Base-by-base conservation (phyloP, 2,113 vertebrate genomes). In the Glaucidium brasilianum region DNA sequence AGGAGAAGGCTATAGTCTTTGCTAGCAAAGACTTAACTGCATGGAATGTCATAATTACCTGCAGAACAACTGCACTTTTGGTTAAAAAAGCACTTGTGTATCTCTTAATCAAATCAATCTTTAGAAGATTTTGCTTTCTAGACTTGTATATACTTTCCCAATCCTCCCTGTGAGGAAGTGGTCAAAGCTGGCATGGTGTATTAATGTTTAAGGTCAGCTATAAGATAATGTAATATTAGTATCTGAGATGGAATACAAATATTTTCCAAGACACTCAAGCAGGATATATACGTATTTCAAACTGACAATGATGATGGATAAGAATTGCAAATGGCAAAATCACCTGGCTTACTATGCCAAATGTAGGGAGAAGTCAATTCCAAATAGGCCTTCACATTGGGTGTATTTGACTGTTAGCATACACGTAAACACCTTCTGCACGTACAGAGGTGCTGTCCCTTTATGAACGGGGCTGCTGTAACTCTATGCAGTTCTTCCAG, bases 221-320 rank as follows among this genome's bases (percentile, higher is more conserved):
- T 22, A 5, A 80, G 43, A 68, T 79, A 15, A 12, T 6, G 30
- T 19, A 41, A 3, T 12, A 13, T 10, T 19, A 17, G 29, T 32
- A 16, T 21, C 29, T 35, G 45, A 80, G 35, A 30, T 5, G 20
- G 30, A 56, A 35, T 12, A 56, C 11, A 29, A 50, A 23, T 9
- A 4, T 19, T 49, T 50, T 35, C 27, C n/a, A 50, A 25, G 72
- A 50, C n/a, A 22, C 12, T 21, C 3, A 4, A 37, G 52, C 5
- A 15, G 79, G 50, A 62, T 21, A 19, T 16, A 1, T 4, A 5
- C 8, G 6, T 23, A 37, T 73, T 62, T 88, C 55, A 68, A 52
- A 11, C 29, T 3, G 20, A 29, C 41, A 27, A 2, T 8, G n/a
- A n/a, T 35, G n/a, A 26, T 0, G 4, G 59, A 0, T n/a, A 34